Evolutionary conservation across 2,113 vertebrate genomes (phyloP), one percentile per base, ranked within the genome.

Genomic region (Actenoides hombroni): DNA sequence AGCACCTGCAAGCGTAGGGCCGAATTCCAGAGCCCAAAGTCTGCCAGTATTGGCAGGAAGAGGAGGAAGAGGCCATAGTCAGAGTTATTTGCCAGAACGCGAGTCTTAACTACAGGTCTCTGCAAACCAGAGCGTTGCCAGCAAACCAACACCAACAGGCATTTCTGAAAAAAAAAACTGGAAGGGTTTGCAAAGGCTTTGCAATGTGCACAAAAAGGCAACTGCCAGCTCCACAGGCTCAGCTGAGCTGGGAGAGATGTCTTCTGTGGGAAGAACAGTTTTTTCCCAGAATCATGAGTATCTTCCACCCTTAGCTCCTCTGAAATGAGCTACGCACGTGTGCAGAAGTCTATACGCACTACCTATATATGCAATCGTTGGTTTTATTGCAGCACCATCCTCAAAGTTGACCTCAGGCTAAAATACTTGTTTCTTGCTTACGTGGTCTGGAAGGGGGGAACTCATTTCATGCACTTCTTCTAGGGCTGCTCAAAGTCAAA

Each of bases 401-500:
- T 28, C 21, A 6, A 67, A 40, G 31, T 29, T 1, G 3, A 63
- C n/a, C 61, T 82, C 29, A 56, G 44, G 70, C 39, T 78, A 88
- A 70, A 94, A 86, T 19, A 71, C 11, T 60, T 40, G 9, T 16
- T 84, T 89, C 57, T 82, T 79, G 60, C 65, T 74, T 63, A 68
- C 0, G 1, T 46, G 35, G 51, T 64, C 64, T 79, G 57, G 61
- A 56, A 44, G 40, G 40, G 70, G 13, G 16, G 53, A 84, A 82
- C 57, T 39, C 33, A 57, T 68, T 91, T 40, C 44, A 79, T 12
- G n/a, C 12, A 60, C 28, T 56, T 9, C 75, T 92, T 70, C 65
- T 76, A 49, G 53, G 35, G 40, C n/a, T 73, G 40, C 86, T 92
- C 74, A 89, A 96, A 95, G 92, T 93, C 92, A 94, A 94, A 83